These are phyloP conservation scores for Pachydiplax longipennis DNA, from an alignment of 2,888 invertebrate genomes.

Conservation along the genomic window DNA sequence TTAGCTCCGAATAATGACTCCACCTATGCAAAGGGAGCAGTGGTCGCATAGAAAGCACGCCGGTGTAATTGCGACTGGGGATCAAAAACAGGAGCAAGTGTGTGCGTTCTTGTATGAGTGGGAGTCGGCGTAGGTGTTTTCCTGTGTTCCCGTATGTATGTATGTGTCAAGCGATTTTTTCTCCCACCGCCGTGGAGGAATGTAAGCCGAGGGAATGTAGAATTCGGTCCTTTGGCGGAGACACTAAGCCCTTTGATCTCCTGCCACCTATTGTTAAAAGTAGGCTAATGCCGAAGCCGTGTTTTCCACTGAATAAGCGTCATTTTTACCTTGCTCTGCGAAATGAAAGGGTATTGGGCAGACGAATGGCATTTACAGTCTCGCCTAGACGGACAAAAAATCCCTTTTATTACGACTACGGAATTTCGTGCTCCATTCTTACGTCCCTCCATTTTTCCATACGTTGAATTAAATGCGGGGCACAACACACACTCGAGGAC, in stretches of 20 bases:
- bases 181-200: neutral
- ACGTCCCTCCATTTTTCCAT: too few relatives aligned
- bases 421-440: too few relatives aligned
- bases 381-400: neutral
- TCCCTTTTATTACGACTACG: too few relatives aligned
- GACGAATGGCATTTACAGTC: neutral
- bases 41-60: too few relatives aligned
- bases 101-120: neutral
- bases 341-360: neutral
- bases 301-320: neutral
- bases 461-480: too few relatives aligned
- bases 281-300: neutral
- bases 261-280: neutral
- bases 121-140: neutral
- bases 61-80: too few relatives aligned
- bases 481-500: too few relatives aligned
- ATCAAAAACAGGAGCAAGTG: neutral
- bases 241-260: neutral
- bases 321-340: neutral
- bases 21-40: too few relatives aligned
- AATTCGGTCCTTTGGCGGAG: neutral
- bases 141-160: neutral
- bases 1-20: too few relatives aligned
- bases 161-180: neutral
- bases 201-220: neutral